A percentile compares a stretch with the other conserved stretches of the same genome.
Evolutionary conservation across 2,888 invertebrate species (phyloP).

Genomic region (Drosophila macrospina): DNA sequence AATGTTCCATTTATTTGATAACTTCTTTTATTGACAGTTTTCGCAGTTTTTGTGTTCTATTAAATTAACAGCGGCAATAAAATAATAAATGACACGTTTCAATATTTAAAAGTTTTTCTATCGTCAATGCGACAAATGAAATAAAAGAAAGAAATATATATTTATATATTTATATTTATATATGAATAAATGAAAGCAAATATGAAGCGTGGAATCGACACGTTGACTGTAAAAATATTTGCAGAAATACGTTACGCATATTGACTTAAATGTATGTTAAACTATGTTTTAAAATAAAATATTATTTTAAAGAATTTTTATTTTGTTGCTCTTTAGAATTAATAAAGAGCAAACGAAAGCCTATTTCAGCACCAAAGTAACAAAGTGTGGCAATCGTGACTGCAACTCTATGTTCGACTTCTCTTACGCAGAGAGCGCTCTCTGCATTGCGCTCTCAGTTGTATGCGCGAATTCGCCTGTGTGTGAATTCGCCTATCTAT

Average conservation of each 20-base stretch:
- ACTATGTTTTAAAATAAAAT: neutral
- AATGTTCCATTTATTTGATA: too few species aligned
- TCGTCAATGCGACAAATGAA: neutral
- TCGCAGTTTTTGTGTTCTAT: slow-evolving; percentile 4
- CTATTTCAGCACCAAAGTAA: too few species aligned
- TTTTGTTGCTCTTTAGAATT: too few species aligned
- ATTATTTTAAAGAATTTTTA: too few species aligned
- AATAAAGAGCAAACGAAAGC: too few species aligned
- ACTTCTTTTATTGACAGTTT: too few species aligned
- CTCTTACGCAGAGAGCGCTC: too few species aligned
- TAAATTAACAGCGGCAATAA: slow-evolving; percentile 3
- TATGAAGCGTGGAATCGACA: slow-evolving; percentile 11
- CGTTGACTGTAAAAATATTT: slow-evolving; percentile 25
- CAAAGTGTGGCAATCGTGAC: too few species aligned
- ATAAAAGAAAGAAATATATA: neutral
- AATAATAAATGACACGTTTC: slow-evolving; percentile 12
- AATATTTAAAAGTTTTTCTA: slow-evolving; percentile 12
- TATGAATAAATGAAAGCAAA: neutral
- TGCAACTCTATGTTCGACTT: too few species aligned
- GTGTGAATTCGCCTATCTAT: too few species aligned
- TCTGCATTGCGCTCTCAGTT: too few species aligned
- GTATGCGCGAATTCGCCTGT: too few species aligned
- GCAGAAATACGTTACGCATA: neutral
- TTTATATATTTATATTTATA: neutral
- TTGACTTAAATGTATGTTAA: neutral